phyloP scores from a whole-genome alignment of 2,888 invertebrate species.

The Leptopilina syphax region DNA sequence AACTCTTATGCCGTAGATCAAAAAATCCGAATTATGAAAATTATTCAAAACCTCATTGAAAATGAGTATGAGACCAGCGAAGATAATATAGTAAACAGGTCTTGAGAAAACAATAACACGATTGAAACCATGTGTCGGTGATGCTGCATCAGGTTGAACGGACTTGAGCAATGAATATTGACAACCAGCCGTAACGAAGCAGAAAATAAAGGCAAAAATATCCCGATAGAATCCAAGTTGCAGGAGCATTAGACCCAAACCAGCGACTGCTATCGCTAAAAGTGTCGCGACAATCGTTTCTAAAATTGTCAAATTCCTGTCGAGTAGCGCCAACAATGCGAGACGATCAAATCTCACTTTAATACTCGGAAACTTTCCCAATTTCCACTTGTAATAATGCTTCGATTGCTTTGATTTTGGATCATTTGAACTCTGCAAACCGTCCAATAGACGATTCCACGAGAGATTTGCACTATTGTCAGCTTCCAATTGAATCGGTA shows the following conservation, averaged over 20 bases:
- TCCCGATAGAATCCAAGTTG: conserved; percentile 93
- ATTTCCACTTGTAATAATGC: conserved; percentile 87
- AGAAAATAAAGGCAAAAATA: conserved; percentile 94
- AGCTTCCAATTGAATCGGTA: conserved; percentile 80
- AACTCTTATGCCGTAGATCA: conserved; percentile 77
- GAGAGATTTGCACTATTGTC: conserved; percentile 79
- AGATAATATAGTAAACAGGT: conserved; percentile 94
- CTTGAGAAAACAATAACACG: conserved; percentile 95
- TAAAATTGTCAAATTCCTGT: conserved; percentile 90
- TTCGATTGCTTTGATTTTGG: conserved; percentile 78
- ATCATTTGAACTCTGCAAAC: conserved; percentile 79
- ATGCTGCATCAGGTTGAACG: conserved; percentile 99
- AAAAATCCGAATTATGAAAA: conserved; percentile 74
- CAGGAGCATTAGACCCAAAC: conserved; percentile 90
- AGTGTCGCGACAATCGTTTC: conserved; percentile 90
- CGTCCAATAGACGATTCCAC: conserved; percentile 79
- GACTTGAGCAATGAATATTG: conserved; percentile 98
- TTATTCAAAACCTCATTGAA: conserved; percentile 74
- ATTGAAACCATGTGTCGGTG: conserved; percentile 98
- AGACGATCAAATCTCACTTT: conserved; percentile 96
- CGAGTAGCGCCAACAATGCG: conserved; percentile 93
- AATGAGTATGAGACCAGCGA: conserved; percentile 75
- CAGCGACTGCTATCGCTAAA: conserved; percentile 90
- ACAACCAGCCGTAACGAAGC: conserved; percentile 98
- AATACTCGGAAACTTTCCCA: conserved; percentile 78